phyloP scores from a whole-genome alignment of 2,113 vertebrate species.

The Chionomys nivalis region DNA sequence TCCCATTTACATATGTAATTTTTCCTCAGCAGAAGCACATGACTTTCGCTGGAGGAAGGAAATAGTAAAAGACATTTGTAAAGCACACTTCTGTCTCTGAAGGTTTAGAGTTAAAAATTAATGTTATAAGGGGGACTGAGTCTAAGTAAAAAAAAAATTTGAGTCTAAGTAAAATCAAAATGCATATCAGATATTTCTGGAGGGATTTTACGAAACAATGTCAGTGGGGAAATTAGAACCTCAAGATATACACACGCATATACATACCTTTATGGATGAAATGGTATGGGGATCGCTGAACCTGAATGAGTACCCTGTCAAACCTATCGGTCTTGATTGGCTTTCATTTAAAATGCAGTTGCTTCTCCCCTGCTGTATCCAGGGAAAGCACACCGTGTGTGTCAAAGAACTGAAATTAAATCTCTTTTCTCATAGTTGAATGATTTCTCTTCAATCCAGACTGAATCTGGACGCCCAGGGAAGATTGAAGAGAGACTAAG shows the following conservation, averaged over 20 bases:
- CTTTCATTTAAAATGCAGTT: conserved; percentile 64
- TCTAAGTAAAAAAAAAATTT: conserved; percentile 55
- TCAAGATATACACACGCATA: not conserved
- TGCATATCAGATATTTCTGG: conserved; percentile 48
- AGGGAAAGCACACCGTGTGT: not conserved
- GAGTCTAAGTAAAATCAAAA: conserved; percentile 68
- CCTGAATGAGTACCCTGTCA: conserved; percentile 53
- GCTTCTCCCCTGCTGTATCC: not conserved
- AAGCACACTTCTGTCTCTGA: conserved; percentile 59
- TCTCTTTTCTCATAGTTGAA: conserved; percentile 37
- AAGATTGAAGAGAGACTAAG: conserved; percentile 6
- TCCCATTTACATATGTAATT: conserved; percentile 78
- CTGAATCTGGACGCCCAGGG: not conserved
- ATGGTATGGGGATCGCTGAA: not conserved
- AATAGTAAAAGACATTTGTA: conserved; percentile 56
- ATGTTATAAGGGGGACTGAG: conserved; percentile 44
- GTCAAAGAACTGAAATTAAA: conserved; percentile 38
- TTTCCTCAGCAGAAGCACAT: conserved; percentile 53
- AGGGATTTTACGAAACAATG: conserved; percentile 53
- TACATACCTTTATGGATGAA: not conserved
- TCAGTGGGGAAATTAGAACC: conserved; percentile 17
- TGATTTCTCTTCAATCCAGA: not conserved
- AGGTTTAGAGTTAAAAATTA: conserved; percentile 73
- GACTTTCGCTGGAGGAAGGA: conserved; percentile 73
- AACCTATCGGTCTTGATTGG: conserved; percentile 46